Evolutionary conservation across 2,797 vertebrate species (phyloP), one percentile per base, ranked within the genome.

Genomic region (Takifugu ocellatus): DNA sequence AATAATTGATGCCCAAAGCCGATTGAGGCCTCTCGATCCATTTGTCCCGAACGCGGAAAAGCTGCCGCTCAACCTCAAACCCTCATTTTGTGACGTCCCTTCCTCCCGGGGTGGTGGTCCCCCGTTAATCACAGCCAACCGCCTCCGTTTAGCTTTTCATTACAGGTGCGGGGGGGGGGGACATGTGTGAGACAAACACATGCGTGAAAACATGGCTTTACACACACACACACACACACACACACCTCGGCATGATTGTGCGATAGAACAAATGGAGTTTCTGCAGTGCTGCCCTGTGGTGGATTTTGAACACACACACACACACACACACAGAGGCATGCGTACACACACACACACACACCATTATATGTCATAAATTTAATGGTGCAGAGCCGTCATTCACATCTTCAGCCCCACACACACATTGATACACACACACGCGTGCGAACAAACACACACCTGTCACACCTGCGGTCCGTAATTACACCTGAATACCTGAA

Each of bases 11-110:
- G 70, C 59, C 11, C 26, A 59, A 68, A 63, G 75, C 79, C 66
- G 79, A 82, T 83, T 79, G 81, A 84, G 84, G 75, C 80, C 43
- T 57, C 67, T 51, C 50, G 4, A 79, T 85, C 74, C 80, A 84
- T 84, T 88, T 78, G 76, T 82, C 75, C 81, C 78, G 74, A 83
- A 84, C 79, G 78, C 68, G 81, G 78, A 65, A 72, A 75, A 75
- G 66, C 71, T 81, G 82, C 81, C 83, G 83, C 83, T 83, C 78
- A 78, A 62, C 66, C 79, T 80, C 67, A 21, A 74, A 68, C 74
- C 82, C 79, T 79, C 77, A 82, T 79, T 77, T 80, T 70, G 68
- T 24, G 17, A 54, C 1, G 60, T n/a, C n/a, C n/a, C 31, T 54
- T 63, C 78, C 68, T 58, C 73, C 63, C 68, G 47, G 48, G 74